A percentile compares a stretch with the other conserved stretches of the same genome.
These are phyloP conservation scores for Drosophila pseudoobscura DNA, from an alignment of 1,140 invertebrate genomes.

Conservation along the genomic window DNA sequence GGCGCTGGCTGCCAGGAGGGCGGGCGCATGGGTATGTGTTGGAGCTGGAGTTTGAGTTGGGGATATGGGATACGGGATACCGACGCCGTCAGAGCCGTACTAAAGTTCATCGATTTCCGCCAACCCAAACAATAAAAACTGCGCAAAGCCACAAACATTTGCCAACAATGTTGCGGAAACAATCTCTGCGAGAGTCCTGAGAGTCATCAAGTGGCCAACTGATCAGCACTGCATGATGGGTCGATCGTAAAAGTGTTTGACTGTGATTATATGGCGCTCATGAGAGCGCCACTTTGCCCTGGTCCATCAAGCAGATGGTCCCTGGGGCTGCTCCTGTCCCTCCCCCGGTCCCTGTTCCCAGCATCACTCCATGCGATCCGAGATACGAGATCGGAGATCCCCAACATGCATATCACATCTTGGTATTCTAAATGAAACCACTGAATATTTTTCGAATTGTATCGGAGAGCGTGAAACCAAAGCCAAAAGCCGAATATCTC, in stretches of 20 bases:
- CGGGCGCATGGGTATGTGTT: too few species aligned
- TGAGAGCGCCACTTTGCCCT: conserved; percentile 73
- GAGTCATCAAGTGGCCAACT: conserved; percentile 43
- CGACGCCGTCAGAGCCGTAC: conserved; percentile 15
- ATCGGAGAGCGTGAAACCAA: conserved; percentile 3
- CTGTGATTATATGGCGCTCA: conserved; percentile 80
- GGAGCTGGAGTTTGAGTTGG: background rate
- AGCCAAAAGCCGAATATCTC: conserved; percentile 7
- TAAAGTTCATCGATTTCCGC: conserved; percentile 78
- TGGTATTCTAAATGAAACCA: conserved; percentile 37
- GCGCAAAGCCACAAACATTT: conserved; percentile 59
- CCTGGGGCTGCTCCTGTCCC: background rate
- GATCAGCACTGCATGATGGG: conserved; percentile 27
- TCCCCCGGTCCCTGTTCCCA: background rate
- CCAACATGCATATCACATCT: background rate
- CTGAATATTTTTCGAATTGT: conserved; percentile 11
- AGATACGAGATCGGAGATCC: background rate
- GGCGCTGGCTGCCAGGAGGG: conserved; percentile 2
- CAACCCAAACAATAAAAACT: conserved; percentile 75
- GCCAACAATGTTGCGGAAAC: conserved; percentile 66
- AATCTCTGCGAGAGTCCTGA: conserved; percentile 30
- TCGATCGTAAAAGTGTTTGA: conserved; percentile 77
- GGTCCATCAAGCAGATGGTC: conserved; percentile 12
- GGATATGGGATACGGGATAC: background rate
- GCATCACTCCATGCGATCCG: background rate